Conservation (phyloP, 1,140 invertebrate species). For the Ips nitidus region DNA sequence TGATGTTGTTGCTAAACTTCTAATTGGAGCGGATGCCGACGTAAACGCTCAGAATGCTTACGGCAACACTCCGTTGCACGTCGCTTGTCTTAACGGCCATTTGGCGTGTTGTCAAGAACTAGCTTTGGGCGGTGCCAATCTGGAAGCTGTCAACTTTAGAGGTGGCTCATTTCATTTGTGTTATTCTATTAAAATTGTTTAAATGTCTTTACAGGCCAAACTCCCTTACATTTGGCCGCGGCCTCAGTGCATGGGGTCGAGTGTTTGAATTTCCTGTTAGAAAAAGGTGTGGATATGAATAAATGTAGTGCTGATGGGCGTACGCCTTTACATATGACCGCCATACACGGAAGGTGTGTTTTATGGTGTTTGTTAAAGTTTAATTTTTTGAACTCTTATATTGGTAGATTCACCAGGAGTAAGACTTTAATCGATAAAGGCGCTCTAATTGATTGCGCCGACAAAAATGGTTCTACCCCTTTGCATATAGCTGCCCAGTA, state of each 20-base stretch:
- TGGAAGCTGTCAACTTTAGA: slow-evolving; percentile 53
- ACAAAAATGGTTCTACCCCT: slow-evolving; percentile 59
- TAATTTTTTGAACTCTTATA: slow-evolving; percentile 1
- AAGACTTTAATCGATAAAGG: slow-evolving; percentile 59
- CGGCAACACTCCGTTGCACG: slow-evolving; percentile 65
- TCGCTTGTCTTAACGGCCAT: slow-evolving; percentile 66
- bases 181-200: slow-evolving; percentile 10
- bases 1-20: slow-evolving; percentile 47
- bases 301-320: slow-evolving; percentile 61
- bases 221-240: slow-evolving; percentile 66
- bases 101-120: slow-evolving; percentile 58
- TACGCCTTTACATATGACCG: slow-evolving; percentile 69
- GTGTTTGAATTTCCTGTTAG: slow-evolving; percentile 61
- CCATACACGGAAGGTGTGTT: slow-evolving; percentile 26
- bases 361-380: slow-evolving; percentile 1
- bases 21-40: slow-evolving; percentile 60
- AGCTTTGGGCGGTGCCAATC: slow-evolving; percentile 53
- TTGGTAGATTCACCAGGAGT: slow-evolving; percentile 60
- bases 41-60: slow-evolving; percentile 60
- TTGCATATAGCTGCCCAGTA: slow-evolving; percentile 60
- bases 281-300: slow-evolving; percentile 60
- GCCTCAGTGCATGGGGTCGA: slow-evolving; percentile 64
- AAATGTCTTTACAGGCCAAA: slow-evolving; percentile 50
- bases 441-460: slow-evolving; percentile 55
- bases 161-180: slow-evolving; percentile 22